Percentiles rank a stretch among this genome's conserved stretches.
Evolutionary conservation across 2,113 vertebrate genomes (phyloP).

Genomic region (Scortum barcoo): DNA sequence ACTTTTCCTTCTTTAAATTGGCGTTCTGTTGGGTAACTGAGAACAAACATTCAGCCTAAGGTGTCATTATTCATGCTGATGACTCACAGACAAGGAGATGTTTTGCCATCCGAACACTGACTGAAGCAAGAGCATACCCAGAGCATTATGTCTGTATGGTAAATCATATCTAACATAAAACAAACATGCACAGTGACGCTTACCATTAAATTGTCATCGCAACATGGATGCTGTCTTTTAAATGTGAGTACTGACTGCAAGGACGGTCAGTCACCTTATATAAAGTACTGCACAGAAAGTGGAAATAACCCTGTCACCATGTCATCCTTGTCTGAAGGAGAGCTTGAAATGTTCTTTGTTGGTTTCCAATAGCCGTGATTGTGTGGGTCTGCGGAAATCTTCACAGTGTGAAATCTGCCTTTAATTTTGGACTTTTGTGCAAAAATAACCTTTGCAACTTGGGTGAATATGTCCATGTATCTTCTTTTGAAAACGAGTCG

Average conservation of each 20-base stretch:
- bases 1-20: conserved; percentile 55
- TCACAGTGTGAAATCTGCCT: not conserved
- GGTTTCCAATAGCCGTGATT: conserved; percentile 11
- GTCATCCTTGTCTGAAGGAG: not conserved
- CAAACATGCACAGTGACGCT: not conserved
- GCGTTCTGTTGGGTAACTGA: conserved; percentile 50
- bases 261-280: conserved; percentile 4
- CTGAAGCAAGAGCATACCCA: not conserved
- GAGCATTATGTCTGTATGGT: not conserved
- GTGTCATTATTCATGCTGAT: conserved; percentile 57
- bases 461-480: not conserved
- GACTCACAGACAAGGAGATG: conserved; percentile 47
- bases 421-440: not conserved
- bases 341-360: conserved; percentile 1
- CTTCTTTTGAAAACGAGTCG: conserved; percentile 26
- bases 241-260: not conserved
- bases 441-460: conserved; percentile 13
- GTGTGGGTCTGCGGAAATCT: conserved; percentile 1
- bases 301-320: not conserved
- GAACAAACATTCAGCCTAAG: conserved; percentile 60
- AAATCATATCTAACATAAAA: conserved; percentile 1
- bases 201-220: not conserved
- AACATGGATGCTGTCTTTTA: not conserved
- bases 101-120: conserved; percentile 24
- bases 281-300: not conserved